phyloP scores from a whole-genome alignment of 2,888 invertebrate species.

The Cistogaster globosa region DNA sequence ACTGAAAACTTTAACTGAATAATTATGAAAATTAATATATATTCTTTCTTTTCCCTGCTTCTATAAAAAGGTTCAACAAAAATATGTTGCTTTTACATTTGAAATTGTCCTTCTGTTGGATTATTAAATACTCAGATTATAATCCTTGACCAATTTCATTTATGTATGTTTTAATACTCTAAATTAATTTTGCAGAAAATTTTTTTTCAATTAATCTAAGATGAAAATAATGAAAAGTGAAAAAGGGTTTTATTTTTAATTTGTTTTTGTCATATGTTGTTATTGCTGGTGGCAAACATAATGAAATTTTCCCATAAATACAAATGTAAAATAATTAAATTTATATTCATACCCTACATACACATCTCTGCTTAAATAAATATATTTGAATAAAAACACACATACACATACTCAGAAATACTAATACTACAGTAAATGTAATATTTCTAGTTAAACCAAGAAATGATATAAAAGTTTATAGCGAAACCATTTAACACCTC shows the following conservation, averaged over 20 bases:
- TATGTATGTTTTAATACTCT: conserved; percentile 73
- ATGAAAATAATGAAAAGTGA: conserved; percentile 72
- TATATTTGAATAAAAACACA: not conserved
- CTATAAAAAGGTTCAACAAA: not conserved
- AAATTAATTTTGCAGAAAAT: conserved; percentile 83
- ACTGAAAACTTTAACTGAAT: too few relatives aligned
- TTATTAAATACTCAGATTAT: conserved; percentile 68
- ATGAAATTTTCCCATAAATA: conserved; percentile 59
- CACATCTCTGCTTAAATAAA: conserved; percentile 31
- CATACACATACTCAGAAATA: not conserved
- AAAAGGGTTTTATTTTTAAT: conserved; percentile 71
- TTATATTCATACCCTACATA: conserved; percentile 48
- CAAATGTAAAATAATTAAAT: conserved; percentile 54
- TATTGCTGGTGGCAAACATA: conserved; percentile 58
- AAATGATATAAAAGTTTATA: conserved; percentile 69
- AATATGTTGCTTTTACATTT: conserved; percentile 48
- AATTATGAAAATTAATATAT: not conserved
- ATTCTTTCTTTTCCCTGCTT: not conserved
- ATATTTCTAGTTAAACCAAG: conserved; percentile 67
- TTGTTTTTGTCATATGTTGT: conserved; percentile 18
- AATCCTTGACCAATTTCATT: conserved; percentile 67
- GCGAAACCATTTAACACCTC: conserved; percentile 80
- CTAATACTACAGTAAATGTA: conserved; percentile 5
- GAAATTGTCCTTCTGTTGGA: conserved; percentile 19
- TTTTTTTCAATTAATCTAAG: conserved; percentile 79